Percentiles rank a stretch among this genome's conserved stretches.
Evolutionary conservation across 2,888 invertebrate species (phyloP).

Genomic region (Merodon equestris): DNA sequence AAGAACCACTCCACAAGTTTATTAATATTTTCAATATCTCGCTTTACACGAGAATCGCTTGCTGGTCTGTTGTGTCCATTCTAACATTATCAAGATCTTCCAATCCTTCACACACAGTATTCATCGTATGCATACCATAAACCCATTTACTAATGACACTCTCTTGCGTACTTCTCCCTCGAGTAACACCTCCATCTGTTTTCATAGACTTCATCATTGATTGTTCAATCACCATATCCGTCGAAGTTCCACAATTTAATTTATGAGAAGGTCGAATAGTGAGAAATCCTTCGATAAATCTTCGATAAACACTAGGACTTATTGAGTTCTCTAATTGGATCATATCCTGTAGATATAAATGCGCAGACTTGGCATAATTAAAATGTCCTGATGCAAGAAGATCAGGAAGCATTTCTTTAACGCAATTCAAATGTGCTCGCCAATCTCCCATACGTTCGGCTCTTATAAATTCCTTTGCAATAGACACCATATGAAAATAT

Average conservation of each 20-base stretch:
- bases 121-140: not conserved
- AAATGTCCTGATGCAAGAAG: too few relatives aligned
- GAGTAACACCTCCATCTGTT: constrained; percentile 1
- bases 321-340: not conserved
- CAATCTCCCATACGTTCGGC: constrained; percentile 75
- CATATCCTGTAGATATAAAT: too few relatives aligned
- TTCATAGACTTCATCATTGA: constrained; percentile 70
- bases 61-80: too few relatives aligned
- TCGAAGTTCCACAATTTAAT: constrained; percentile 73
- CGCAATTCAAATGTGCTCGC: constrained; percentile 74
- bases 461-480: constrained; percentile 75
- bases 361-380: too few relatives aligned
- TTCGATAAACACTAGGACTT: constrained; percentile 71
- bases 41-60: too few relatives aligned
- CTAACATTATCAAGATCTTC: not conserved
- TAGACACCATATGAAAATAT: constrained; percentile 75
- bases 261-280: not conserved
- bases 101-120: not conserved
- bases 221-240: not conserved
- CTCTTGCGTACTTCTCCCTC: constrained; percentile 6
- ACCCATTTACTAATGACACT: not conserved
- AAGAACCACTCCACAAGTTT: too few relatives aligned
- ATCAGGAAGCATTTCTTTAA: constrained; percentile 74
- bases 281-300: constrained; percentile 73
- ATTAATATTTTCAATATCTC: too few relatives aligned